These are phyloP conservation scores for Brassicogethes aeneus DNA, from an alignment of 2,888 invertebrate genomes.

Conservation along the genomic window DNA sequence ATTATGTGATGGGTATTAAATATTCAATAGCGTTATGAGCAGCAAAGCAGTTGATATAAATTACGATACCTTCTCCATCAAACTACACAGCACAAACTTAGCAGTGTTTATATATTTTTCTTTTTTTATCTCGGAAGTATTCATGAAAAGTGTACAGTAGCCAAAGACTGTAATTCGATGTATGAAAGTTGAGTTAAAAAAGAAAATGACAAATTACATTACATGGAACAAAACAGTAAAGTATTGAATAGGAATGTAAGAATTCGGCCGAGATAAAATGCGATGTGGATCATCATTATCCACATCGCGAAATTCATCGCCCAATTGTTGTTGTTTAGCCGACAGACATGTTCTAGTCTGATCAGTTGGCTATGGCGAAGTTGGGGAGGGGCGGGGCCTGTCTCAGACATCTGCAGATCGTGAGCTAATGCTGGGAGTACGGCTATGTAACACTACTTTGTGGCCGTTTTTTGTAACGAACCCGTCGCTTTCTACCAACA, in stretches of 20 bases:
- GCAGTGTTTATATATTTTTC: constrained; percentile 28
- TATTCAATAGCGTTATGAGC: constrained; percentile 29
- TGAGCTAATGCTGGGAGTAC: constrained; percentile 78
- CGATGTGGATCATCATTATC: too few relatives aligned
- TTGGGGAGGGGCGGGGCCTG: constrained; percentile 61
- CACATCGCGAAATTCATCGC: too few relatives aligned
- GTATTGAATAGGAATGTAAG: constrained; percentile 12
- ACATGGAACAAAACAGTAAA: not conserved
- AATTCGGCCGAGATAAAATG: constrained; percentile 28
- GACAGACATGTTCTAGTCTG: constrained; percentile 13
- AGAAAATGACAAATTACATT: not conserved
- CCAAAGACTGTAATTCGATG: constrained; percentile 23
- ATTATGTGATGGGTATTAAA: too few relatives aligned
- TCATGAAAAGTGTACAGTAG: constrained; percentile 12
- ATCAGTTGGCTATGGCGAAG: constrained; percentile 33
- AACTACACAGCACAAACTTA: constrained; percentile 40
- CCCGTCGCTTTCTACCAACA: constrained; percentile 76
- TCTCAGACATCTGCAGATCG: constrained; percentile 80
- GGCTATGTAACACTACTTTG: constrained; percentile 83
- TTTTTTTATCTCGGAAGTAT: constrained; percentile 34
- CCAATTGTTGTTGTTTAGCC: constrained; percentile 20
- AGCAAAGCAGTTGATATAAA: constrained; percentile 34
- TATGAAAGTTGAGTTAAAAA: constrained; percentile 16
- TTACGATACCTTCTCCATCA: constrained; percentile 41
- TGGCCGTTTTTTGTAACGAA: constrained; percentile 80